Base-by-base conservation (phyloP, 1,140 invertebrate genomes). In the Uloborus diversus region DNA sequence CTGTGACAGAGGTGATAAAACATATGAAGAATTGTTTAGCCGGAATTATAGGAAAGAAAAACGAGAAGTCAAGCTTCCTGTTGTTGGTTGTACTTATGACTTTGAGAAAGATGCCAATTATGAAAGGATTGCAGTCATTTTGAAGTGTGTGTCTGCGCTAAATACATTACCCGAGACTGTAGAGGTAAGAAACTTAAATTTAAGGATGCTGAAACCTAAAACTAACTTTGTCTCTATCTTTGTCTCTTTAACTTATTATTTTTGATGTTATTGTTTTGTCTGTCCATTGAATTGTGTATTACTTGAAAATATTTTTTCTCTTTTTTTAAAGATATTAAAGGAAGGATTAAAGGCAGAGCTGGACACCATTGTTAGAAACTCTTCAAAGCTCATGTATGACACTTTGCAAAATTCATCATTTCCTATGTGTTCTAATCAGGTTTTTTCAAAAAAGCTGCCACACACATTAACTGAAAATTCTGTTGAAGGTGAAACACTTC, bases 121-220 rank as follows among this genome's bases (percentile, higher is more conserved):
- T 82, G 89, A 93, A 83, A 93, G 93, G 83, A 90, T 96, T 82
- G 91, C 92, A 82, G 92, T 96, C 82, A 89, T 96, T 32, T 91
- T 96, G 4, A 94, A 96, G 86, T 95, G 94, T 81, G 89, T 97
- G 33, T 93, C 91, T n/a, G 89, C 94, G 57, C 87, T 98, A 51
- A 91, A 93, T 68, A 94, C 94, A 86, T 88, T 96, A 81, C 92
- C 94, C 32, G 94, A 95, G 84, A 92, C 94, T 23, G 90, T 95
- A 47, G 94, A 94, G 88, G 93, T 94, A 86, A 83, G 27, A 53
- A 14, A 47, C 13, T n/a, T n/a, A n/a, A n/a, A n/a, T n/a, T n/a
- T n/a, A n/a, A n/a, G n/a, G n/a, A n/a, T n/a, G n/a, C n/a, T n/a
- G n/a, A n/a, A n/a, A n/a, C n/a, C n/a, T n/a, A n/a, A n/a, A n/a